Conservation (phyloP, 2,888 invertebrate genomes). For the Rhamphomyia laevipes region DNA sequence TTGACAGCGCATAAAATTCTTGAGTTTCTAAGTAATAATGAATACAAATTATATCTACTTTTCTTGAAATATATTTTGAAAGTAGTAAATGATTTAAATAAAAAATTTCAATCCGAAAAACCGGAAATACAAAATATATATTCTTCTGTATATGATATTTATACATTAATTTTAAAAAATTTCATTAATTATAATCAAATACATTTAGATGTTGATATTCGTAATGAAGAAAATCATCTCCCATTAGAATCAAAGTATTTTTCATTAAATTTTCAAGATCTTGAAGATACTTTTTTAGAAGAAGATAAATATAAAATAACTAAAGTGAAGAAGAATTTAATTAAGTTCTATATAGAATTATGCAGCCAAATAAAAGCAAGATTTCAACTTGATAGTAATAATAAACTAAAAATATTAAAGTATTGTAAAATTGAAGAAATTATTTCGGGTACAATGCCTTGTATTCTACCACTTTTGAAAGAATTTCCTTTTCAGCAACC, state of each 20-base stretch:
- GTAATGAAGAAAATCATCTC: too few species aligned
- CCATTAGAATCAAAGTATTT: background rate
- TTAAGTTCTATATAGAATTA: slow-evolving; percentile 4
- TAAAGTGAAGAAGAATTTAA: slow-evolving; percentile 2
- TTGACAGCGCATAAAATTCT: background rate
- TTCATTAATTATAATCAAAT: too few species aligned
- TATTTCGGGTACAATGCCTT: background rate
- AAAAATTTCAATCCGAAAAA: too few species aligned
- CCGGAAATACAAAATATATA: too few species aligned
- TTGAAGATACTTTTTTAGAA: slow-evolving; percentile 1
- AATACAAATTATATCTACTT: slow-evolving; percentile 4
- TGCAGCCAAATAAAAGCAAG: slow-evolving; percentile 5
- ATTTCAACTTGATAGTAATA: slow-evolving; percentile 6
- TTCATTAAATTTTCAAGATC: slow-evolving; percentile 2
- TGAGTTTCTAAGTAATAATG: background rate
- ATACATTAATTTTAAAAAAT: too few species aligned
- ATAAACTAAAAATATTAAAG: slow-evolving; percentile 3
- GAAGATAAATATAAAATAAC: background rate
- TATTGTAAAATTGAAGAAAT: slow-evolving; percentile 1
- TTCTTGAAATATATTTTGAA: slow-evolving; percentile 7
- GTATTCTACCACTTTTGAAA: slow-evolving; percentile 1
- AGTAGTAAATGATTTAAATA: slow-evolving; percentile 1
- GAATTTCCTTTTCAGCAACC: background rate
- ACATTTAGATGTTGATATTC: too few species aligned
- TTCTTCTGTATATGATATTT: too few species aligned